Conservation (phyloP, 2,113 vertebrate genomes). For the Callopanchax toddi region DNA sequence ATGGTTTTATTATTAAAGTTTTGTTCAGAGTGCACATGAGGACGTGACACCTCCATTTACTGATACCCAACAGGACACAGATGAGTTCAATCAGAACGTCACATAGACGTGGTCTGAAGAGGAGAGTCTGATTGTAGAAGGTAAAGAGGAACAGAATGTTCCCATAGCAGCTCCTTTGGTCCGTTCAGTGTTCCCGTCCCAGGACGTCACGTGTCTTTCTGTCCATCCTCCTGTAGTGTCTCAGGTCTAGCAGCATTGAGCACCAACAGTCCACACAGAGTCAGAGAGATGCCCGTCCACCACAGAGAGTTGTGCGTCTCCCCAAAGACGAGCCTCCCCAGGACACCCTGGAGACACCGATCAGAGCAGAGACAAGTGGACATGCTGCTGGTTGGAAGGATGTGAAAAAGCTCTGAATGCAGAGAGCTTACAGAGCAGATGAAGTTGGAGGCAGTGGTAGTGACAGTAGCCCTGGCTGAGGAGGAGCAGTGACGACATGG, state of each 20-base stretch:
- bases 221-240: slow-evolving; percentile 32
- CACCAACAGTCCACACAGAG: slow-evolving; percentile 84
- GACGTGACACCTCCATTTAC: too few species aligned
- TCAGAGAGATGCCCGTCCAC: slow-evolving; percentile 89
- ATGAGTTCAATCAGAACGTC: too few species aligned
- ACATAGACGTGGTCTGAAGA: too few species aligned
- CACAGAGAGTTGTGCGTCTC: slow-evolving; percentile 85
- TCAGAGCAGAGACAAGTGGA: not conserved
- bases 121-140: too few species aligned
- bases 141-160: too few species aligned
- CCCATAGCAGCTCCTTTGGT: too few species aligned
- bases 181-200: too few species aligned
- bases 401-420: not conserved
- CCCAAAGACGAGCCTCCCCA: slow-evolving; percentile 87
- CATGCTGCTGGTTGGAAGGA: too few species aligned
- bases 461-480: slow-evolving; percentile 88
- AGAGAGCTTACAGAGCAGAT: slow-evolving; percentile 85
- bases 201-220: slow-evolving; percentile 72
- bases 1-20: too few species aligned
- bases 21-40: too few species aligned
- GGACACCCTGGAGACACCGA: slow-evolving; percentile 82
- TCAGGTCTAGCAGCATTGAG: slow-evolving; percentile 78
- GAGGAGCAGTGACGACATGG: slow-evolving; percentile 87
- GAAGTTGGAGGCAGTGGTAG: slow-evolving; percentile 89
- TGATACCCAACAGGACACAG: too few species aligned